phyloP scores from a whole-genome alignment of 2,888 invertebrate species.

The Cyrtodaria siliqua region DNA sequence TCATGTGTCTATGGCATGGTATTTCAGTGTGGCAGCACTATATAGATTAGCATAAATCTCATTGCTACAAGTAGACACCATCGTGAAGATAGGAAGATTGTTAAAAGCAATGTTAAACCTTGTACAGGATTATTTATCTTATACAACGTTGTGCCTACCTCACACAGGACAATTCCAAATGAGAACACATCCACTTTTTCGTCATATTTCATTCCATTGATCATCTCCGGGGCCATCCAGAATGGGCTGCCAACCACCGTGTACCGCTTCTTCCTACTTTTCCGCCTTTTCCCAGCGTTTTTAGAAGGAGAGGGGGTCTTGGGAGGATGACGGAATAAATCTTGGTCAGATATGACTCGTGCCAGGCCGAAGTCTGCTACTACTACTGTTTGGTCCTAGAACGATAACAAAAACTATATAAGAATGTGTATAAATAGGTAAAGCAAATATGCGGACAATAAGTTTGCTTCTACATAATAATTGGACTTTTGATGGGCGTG shows the following conservation, averaged over 20 bases:
- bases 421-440: no score
- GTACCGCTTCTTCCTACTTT: slow-evolving; percentile 93
- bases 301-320: slow-evolving; percentile 53
- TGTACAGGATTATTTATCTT: no score
- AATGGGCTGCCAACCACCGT: slow-evolving; percentile 99
- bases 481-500: no score
- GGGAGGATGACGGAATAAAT: slow-evolving; percentile 56
- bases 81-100: no score
- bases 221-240: slow-evolving; percentile 99
- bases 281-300: slow-evolving; percentile 87
- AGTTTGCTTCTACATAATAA: no score
- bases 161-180: slow-evolving; percentile 97
- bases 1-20: no score
- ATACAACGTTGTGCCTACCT: slow-evolving; percentile 91
- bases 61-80: no score
- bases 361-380: slow-evolving; percentile 98
- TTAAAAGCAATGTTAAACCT: no score
- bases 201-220: slow-evolving; percentile 98
- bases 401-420: no score
- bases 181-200: slow-evolving; percentile 99
- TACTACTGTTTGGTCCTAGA: slow-evolving; percentile 95
- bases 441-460: no score
- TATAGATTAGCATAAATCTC: no score
- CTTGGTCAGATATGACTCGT: slow-evolving; percentile 87
- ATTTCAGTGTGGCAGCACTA: no score